phyloP scores from a whole-genome alignment of 2,113 vertebrate species.

The Silurus asotus region DNA sequence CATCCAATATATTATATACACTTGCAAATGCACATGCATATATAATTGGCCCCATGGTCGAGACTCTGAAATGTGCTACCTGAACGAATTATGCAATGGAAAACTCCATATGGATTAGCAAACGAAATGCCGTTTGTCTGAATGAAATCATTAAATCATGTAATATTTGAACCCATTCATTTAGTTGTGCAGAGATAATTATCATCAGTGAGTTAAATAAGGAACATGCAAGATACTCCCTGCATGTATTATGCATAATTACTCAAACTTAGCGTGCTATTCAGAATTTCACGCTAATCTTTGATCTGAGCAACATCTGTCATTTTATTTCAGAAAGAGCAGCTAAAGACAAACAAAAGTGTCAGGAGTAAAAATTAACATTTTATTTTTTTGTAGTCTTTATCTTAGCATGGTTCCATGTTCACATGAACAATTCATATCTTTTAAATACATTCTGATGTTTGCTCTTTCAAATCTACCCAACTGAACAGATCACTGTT shows the following conservation, averaged over 20 bases:
- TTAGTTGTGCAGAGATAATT: conserved; percentile 34
- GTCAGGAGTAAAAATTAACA: conserved; percentile 20
- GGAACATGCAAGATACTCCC: conserved; percentile 22
- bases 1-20: not conserved
- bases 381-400: conserved; percentile 6
- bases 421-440: conserved; percentile 22
- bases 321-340: not conserved
- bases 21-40: not conserved
- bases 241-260: conserved; percentile 39
- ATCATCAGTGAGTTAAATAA: conserved; percentile 38
- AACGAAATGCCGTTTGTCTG: conserved; percentile 39
- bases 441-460: not conserved
- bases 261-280: conserved; percentile 24
- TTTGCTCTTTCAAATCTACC: conserved; percentile 2
- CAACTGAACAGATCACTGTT: conserved; percentile 10
- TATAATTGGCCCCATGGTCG: not conserved
- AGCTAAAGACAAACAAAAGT: conserved; percentile 27
- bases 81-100: not conserved
- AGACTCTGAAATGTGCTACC: not conserved
- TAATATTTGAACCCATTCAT: conserved; percentile 41
- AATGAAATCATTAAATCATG: conserved; percentile 47
- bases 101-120: conserved; percentile 31
- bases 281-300: conserved; percentile 32
- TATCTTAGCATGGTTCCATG: conserved; percentile 21
- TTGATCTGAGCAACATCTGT: conserved; percentile 29